Conservation (phyloP, 2,888 invertebrate species). For the Scaptomyza tumidula region DNA sequence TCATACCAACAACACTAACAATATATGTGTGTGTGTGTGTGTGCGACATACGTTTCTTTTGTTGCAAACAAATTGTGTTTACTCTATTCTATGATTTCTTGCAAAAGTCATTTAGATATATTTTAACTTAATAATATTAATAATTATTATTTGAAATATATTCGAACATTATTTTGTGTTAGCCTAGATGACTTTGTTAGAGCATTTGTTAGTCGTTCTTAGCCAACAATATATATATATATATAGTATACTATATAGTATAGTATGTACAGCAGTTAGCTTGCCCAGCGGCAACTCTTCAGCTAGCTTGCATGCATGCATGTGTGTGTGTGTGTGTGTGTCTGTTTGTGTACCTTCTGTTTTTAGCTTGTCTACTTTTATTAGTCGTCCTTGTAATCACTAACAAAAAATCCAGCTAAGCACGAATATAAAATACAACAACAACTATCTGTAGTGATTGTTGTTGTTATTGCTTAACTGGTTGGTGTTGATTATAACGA, state of each 20-base stretch:
- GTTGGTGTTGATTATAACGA: slow-evolving; percentile 75
- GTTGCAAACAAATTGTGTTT: not conserved
- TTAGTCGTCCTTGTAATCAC: slow-evolving; percentile 73
- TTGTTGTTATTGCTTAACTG: slow-evolving; percentile 63
- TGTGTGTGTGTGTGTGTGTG: not conserved
- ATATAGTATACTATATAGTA: not conserved
- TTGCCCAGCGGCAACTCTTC: slow-evolving; percentile 32
- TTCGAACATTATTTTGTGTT: not conserved
- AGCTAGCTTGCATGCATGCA: not conserved
- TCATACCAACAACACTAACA: slow-evolving; percentile 7
- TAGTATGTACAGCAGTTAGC: slow-evolving; percentile 16
- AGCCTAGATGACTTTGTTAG: not conserved
- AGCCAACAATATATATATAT: not conserved
- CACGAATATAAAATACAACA: slow-evolving; percentile 14
- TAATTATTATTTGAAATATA: not conserved
- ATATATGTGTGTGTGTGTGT: not conserved
- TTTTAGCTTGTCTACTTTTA: slow-evolving; percentile 71
- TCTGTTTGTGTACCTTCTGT: slow-evolving; percentile 37
- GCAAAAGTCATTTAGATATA: not conserved
- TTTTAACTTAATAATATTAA: not conserved
- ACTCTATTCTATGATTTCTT: not conserved
- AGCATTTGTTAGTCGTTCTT: slow-evolving; percentile 16
- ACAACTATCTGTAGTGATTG: slow-evolving; percentile 13
- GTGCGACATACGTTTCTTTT: not conserved
- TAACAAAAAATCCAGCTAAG: slow-evolving; percentile 49